A percentile compares a stretch with the other conserved stretches of the same genome.
Conservation (phyloP, 2,888 invertebrate species). For the Mythimna albipuncta region DNA sequence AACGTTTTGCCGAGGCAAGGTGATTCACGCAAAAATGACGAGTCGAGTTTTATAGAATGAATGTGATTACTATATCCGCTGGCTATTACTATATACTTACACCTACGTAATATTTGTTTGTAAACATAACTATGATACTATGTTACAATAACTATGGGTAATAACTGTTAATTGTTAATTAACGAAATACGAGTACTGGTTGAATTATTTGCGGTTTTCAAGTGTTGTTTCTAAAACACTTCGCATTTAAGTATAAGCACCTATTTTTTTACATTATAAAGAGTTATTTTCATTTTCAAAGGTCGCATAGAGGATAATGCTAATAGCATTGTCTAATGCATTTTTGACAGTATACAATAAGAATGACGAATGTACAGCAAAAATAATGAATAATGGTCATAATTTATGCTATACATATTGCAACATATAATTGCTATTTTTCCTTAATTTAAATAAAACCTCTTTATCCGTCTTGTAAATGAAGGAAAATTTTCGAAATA, state of each 20-base stretch:
- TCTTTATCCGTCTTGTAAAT: conserved; percentile 33
- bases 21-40: conserved; percentile 14
- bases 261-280: conserved; percentile 22
- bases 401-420: conserved; percentile 8
- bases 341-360: conserved; percentile 34
- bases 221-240: conserved; percentile 1
- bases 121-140: conserved; percentile 35
- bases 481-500: conserved; percentile 45
- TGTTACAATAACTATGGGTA: background rate
- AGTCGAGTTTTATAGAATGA: background rate
- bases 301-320: conserved; percentile 43
- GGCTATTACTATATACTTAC: too few species aligned
- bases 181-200: background rate
- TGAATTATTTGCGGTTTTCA: background rate
- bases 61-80: background rate
- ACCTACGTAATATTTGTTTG: conserved; percentile 43
- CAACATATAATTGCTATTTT: conserved; percentile 33
- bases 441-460: conserved; percentile 50
- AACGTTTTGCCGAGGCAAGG: conserved; percentile 29
- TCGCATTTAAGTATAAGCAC: background rate
- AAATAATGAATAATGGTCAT: conserved; percentile 33
- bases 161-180: background rate
- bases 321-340: conserved; percentile 38
- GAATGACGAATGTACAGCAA: conserved; percentile 35
- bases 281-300: conserved; percentile 20